Conservation (phyloP, 2,797 vertebrate species). For the Odontamblyopus lacepedii region DNA sequence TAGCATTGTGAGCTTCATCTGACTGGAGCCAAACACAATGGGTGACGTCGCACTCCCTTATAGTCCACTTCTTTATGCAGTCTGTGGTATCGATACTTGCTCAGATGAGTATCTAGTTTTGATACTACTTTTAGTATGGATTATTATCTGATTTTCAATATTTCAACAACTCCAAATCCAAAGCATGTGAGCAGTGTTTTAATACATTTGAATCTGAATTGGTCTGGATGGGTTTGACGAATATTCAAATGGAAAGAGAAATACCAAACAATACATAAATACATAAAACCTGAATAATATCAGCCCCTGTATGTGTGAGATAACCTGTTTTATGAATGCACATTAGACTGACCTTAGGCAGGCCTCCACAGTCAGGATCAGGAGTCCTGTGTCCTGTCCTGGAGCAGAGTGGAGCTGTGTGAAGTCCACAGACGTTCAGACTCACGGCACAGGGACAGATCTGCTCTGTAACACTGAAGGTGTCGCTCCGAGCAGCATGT, state of each 20-base stretch:
- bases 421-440: conserved; percentile 35
- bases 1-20: no score
- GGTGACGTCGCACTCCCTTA: no score
- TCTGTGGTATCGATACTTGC: no score
- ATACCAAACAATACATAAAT: conserved; percentile 22
- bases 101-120: no score
- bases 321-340: conserved; percentile 31
- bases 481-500: conserved; percentile 21
- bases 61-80: no score
- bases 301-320: neutral
- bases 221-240: conserved; percentile 4
- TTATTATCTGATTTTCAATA: neutral
- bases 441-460: conserved; percentile 26
- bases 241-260: conserved; percentile 7
- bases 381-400: conserved; percentile 16
- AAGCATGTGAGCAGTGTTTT: conserved; percentile 24
- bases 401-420: conserved; percentile 24
- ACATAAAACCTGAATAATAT: conserved; percentile 9
- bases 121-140: no score
- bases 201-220: neutral
- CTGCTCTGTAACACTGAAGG: conserved; percentile 19
- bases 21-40: no score
- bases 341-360: conserved; percentile 19
- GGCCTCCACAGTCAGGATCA: conserved; percentile 3
- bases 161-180: neutral